Conservation (phyloP, 1,140 invertebrate species). For the Armadillidium nasatum region DNA sequence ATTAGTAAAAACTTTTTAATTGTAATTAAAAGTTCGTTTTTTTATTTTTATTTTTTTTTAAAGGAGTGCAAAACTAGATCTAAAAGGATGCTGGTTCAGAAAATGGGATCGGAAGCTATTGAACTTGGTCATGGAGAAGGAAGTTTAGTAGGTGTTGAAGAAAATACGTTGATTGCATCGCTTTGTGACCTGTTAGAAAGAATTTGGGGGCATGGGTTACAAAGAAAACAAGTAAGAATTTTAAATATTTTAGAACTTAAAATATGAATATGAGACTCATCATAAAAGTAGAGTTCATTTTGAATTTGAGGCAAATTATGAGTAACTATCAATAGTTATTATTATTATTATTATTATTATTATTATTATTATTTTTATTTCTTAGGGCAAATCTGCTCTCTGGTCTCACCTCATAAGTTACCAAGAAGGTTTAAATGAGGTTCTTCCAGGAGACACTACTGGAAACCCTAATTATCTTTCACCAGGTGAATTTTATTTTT, state of each 20-base stretch:
- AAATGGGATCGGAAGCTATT: slow-evolving; percentile 92
- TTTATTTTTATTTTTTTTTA: neutral
- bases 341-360: too few species aligned
- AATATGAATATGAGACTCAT: neutral
- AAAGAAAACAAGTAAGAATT: slow-evolving; percentile 71
- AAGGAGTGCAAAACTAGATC: slow-evolving; percentile 88
- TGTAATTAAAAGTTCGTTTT: too few species aligned
- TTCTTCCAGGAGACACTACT: slow-evolving; percentile 69
- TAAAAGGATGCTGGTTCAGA: slow-evolving; percentile 95
- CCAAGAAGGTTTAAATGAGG: slow-evolving; percentile 70
- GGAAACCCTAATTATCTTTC: slow-evolving; percentile 74
- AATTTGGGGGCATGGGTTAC: slow-evolving; percentile 95
- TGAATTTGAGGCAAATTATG: neutral
- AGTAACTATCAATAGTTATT: neutral
- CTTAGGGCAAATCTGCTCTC: slow-evolving; percentile 79
- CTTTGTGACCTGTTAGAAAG: slow-evolving; percentile 95
- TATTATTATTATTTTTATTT: slow-evolving; percentile 13
- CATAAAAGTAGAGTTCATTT: neutral
- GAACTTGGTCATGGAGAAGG: slow-evolving; percentile 69
- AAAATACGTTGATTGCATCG: slow-evolving; percentile 94
- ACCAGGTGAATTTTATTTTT: slow-evolving; percentile 59
- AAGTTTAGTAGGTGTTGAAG: slow-evolving; percentile 69
- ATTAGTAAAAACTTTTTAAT: neutral
- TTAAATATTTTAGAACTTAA: neutral
- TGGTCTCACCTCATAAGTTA: slow-evolving; percentile 90